Evolutionary conservation across 1,140 invertebrate genomes (phyloP).

Genomic region (Drosophila grimshawi): DNA sequence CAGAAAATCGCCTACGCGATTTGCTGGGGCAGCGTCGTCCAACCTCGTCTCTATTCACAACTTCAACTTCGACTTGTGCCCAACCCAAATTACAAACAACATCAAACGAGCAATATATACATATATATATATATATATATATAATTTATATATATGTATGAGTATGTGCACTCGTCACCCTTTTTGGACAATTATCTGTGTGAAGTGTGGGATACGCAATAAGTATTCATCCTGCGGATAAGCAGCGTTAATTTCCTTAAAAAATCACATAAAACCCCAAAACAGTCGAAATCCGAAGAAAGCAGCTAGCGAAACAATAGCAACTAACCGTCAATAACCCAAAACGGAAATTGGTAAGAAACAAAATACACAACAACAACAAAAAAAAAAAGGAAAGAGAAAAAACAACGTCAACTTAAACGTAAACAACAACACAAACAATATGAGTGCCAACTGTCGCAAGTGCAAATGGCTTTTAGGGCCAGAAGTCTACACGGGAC

Average conservation of each 20-base stretch:
- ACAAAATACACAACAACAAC: slow-evolving; percentile 25
- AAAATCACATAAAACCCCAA: slow-evolving; percentile 61
- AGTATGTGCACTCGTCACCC: slow-evolving; percentile 60
- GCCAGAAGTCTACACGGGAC: slow-evolving; percentile 57
- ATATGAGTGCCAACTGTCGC: slow-evolving; percentile 66
- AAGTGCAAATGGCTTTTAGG: slow-evolving; percentile 74
- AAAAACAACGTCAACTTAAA: slow-evolving; percentile 22
- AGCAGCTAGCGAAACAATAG: slow-evolving; percentile 42
- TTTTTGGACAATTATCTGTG: slow-evolving; percentile 66
- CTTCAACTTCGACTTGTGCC: slow-evolving; percentile 32
- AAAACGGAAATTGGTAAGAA: slow-evolving; percentile 80
- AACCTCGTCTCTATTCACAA: slow-evolving; percentile 19
- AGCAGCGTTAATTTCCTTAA: slow-evolving; percentile 46
- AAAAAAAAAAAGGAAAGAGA: slow-evolving; percentile 29
- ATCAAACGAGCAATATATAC: slow-evolving; percentile 10
- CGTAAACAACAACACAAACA: slow-evolving; percentile 36
- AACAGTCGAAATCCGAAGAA: slow-evolving; percentile 50
- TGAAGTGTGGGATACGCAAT: slow-evolving; percentile 34
- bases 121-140: no score
- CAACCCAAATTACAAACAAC: slow-evolving; percentile 48
- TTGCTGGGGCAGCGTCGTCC: slow-evolving; percentile 38
- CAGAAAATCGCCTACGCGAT: slow-evolving; percentile 67
- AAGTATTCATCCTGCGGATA: slow-evolving; percentile 36
- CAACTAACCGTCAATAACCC: slow-evolving; percentile 42
- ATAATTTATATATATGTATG: no score